These are phyloP conservation scores for Julus scanicus DNA, from an alignment of 2,888 invertebrate genomes.

Conservation along the genomic window DNA sequence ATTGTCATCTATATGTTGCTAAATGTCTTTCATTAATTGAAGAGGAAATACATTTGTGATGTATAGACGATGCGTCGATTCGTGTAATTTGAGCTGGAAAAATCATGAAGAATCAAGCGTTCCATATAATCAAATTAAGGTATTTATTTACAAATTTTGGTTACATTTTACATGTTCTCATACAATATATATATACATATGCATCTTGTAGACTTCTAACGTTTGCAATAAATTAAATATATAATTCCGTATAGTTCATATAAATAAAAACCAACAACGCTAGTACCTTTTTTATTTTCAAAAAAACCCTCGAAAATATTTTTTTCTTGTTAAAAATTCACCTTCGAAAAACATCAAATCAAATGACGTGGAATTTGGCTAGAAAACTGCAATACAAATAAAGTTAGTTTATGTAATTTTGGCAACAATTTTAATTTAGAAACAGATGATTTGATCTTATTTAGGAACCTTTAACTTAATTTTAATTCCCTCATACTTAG, in stretches of 20 bases:
- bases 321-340: neutral
- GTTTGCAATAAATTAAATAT: constrained; percentile 24
- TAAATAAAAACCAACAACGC: constrained; percentile 24
- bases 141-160: constrained; percentile 26
- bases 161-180: neutral
- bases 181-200: neutral
- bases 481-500: neutral
- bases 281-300: constrained; percentile 26
- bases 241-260: neutral
- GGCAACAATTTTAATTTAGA: neutral
- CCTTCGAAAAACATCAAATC: neutral
- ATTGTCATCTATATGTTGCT: no score
- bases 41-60: no score
- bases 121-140: neutral
- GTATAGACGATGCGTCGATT: no score
- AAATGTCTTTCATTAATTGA: no score
- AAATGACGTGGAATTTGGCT: constrained; percentile 4
- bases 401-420: neutral
- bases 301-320: neutral
- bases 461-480: constrained; percentile 4
- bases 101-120: no score
- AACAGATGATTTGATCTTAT: neutral
- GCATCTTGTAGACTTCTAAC: neutral
- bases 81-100: no score
- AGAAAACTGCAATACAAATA: neutral